Conservation (phyloP, 2,797 vertebrate species). For the Siniperca scherzeri region DNA sequence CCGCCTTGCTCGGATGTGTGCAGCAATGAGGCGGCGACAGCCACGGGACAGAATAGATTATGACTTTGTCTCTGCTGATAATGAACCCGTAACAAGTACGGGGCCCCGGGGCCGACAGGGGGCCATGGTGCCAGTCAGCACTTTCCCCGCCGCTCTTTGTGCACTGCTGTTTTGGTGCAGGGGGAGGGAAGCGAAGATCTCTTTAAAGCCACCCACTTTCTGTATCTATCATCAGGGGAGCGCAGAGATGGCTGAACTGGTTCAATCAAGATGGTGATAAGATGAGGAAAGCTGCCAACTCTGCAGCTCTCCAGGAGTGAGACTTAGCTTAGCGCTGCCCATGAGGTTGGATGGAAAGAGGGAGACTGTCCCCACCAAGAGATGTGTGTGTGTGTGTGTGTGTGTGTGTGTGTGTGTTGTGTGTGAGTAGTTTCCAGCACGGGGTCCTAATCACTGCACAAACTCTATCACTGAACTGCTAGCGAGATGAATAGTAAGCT, state of each 20-base stretch:
- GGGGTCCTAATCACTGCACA: constrained; percentile 62
- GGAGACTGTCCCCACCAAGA: constrained; percentile 15
- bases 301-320: constrained; percentile 69
- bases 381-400: constrained; percentile 18
- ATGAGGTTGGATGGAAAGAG: constrained; percentile 45
- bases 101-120: constrained; percentile 52
- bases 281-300: constrained; percentile 76
- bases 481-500: constrained; percentile 40
- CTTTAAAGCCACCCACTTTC: constrained; percentile 74
- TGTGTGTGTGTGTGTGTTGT: constrained; percentile 14
- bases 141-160: constrained; percentile 46
- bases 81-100: constrained; percentile 73
- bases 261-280: constrained; percentile 80
- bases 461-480: constrained; percentile 39
- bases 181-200: constrained; percentile 39
- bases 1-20: constrained; percentile 40
- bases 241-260: constrained; percentile 64
- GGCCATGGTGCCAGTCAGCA: constrained; percentile 67
- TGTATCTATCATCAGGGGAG: constrained; percentile 74
- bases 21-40: constrained; percentile 56
- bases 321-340: constrained; percentile 65
- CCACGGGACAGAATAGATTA: constrained; percentile 76
- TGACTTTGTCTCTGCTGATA: constrained; percentile 67
- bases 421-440: constrained; percentile 46
- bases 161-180: constrained; percentile 28